These are phyloP conservation scores for Synergus laeviventris DNA, from an alignment of 2,888 invertebrate genomes.

Conservation along the genomic window DNA sequence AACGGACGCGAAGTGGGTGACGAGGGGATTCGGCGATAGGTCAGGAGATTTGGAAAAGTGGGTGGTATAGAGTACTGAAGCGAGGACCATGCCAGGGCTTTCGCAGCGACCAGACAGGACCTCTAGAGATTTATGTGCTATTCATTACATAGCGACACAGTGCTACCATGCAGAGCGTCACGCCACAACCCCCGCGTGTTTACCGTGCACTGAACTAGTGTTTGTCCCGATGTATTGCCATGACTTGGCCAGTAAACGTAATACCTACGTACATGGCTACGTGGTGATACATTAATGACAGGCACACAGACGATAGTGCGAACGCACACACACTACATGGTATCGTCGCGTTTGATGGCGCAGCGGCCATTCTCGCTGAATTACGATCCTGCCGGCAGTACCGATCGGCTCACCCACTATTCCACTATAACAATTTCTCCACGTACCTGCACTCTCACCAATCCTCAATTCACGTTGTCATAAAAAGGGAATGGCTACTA, in stretches of 20 bases:
- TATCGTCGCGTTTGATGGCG: constrained; percentile 68
- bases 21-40: constrained; percentile 33
- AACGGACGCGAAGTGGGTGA: constrained; percentile 35
- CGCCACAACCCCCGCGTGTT: constrained; percentile 61
- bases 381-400: constrained; percentile 62
- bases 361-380: constrained; percentile 66
- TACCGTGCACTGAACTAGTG: constrained; percentile 54
- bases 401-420: constrained; percentile 54
- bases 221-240: constrained; percentile 46
- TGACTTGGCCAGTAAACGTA: constrained; percentile 40
- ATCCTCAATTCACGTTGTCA: constrained; percentile 5
- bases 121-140: constrained; percentile 72
- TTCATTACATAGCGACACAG: constrained; percentile 66
- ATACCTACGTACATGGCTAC: constrained; percentile 44
- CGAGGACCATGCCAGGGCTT: constrained; percentile 38
- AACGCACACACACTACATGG: constrained; percentile 48
- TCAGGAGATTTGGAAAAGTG: constrained; percentile 44
- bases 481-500: constrained; percentile 19
- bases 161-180: constrained; percentile 47
- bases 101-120: constrained; percentile 50
- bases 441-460: constrained; percentile 32
- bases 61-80: constrained; percentile 44
- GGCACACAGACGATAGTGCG: constrained; percentile 54
- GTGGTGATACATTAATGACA: constrained; percentile 70
- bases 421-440: constrained; percentile 65